phyloP scores from a whole-genome alignment of 2,113 vertebrate genomes.

The Lates calcarifer region DNA sequence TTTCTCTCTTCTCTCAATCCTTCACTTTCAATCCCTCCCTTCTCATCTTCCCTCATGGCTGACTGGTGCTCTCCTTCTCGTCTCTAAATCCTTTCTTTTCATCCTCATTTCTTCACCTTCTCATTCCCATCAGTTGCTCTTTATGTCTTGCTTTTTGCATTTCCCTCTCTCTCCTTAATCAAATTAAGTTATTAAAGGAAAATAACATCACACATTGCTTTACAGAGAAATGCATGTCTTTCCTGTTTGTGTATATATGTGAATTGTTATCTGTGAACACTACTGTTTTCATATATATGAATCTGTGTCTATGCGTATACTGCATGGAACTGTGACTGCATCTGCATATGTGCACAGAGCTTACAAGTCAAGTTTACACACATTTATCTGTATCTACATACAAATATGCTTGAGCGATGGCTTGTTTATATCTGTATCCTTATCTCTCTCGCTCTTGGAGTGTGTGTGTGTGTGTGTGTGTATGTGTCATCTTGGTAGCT shows the following conservation, averaged over 20 bases:
- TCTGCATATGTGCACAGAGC: background rate
- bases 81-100: too few species aligned
- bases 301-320: background rate
- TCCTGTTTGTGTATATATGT: background rate
- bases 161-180: background rate
- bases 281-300: background rate
- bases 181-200: background rate
- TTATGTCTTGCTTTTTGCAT: background rate
- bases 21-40: slow-evolving; percentile 30
- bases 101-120: too few species aligned
- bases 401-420: slow-evolving; percentile 29
- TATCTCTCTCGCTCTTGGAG: background rate
- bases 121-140: background rate
- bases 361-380: background rate
- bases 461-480: slow-evolving; percentile 22
- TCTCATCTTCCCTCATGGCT: slow-evolving; percentile 8
- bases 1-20: slow-evolving; percentile 40
- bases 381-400: slow-evolving; percentile 3
- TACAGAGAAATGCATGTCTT: background rate
- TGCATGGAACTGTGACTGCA: background rate
- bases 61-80: background rate
- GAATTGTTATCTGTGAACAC: background rate
- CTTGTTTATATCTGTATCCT: slow-evolving; percentile 34
- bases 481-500: slow-evolving; percentile 53
- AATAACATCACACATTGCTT: background rate